Percentiles rank a stretch among this genome's conserved stretches.
Evolutionary conservation across 53 echinoderm and acorn worm species (phyloP).

Genomic region (Arbacia lixula): DNA sequence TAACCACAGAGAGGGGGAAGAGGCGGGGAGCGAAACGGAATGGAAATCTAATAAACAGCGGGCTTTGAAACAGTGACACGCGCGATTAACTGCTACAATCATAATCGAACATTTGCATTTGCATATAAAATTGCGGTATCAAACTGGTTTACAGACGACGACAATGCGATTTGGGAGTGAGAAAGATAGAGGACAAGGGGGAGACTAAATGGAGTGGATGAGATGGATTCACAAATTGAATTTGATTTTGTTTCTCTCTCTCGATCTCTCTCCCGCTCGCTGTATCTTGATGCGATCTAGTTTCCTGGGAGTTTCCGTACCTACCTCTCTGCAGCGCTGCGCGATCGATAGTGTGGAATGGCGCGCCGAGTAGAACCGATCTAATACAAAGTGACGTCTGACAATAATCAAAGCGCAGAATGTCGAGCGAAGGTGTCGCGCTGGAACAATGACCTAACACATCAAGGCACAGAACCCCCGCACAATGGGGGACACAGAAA

Average conservation of each 20-base stretch:
- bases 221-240: conserved; percentile 38
- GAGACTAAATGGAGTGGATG: conserved; percentile 7
- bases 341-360: conserved; percentile 13
- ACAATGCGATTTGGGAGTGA: not conserved
- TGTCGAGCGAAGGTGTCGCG: conserved; percentile 39
- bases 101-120: conserved; percentile 59
- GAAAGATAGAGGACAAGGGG: not conserved
- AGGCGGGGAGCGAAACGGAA: conserved; percentile 34
- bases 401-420: conserved; percentile 28
- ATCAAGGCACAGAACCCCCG: conserved; percentile 22
- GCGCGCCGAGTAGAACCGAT: not conserved
- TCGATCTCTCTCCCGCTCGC: not conserved
- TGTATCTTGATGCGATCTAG: conserved; percentile 31
- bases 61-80: conserved; percentile 60
- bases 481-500: conserved; percentile 54
- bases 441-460: conserved; percentile 35
- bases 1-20: conserved; percentile 40
- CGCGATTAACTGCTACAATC: conserved; percentile 53
- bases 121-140: conserved; percentile 31
- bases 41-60: conserved; percentile 55
- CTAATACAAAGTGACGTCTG: conserved; percentile 56
- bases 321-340: conserved; percentile 15
- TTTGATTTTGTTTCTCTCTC: conserved; percentile 29
- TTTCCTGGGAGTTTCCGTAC: conserved; percentile 33
- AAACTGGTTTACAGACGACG: conserved; percentile 8